Evolutionary conservation across 1,140 invertebrate species (phyloP).

Genomic region (Pseudomyrmex dendroicus): DNA sequence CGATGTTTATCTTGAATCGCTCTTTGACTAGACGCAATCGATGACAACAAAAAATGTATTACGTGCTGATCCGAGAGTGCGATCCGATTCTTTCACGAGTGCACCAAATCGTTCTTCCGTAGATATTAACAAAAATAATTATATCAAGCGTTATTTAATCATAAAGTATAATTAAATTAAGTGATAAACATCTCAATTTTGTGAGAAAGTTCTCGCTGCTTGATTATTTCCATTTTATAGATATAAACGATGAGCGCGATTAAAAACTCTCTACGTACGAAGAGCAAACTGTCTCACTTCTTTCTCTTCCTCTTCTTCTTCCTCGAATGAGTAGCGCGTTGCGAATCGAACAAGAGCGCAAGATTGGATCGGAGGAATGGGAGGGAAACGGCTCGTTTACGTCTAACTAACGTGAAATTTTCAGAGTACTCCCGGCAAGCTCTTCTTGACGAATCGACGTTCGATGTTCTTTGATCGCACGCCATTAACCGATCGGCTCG

Average conservation of each 20-base stretch:
- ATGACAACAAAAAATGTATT: constrained; percentile 43
- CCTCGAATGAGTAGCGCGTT: constrained; percentile 3
- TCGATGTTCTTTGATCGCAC: constrained; percentile 72
- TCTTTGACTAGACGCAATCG: constrained; percentile 49
- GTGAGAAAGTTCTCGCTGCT: not conserved
- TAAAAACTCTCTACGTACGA: constrained; percentile 33
- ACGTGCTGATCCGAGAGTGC: constrained; percentile 45
- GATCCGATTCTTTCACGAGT: constrained; percentile 40
- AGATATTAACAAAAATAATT: too few relatives aligned
- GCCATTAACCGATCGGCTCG: constrained; percentile 62
- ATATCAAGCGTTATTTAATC: too few relatives aligned
- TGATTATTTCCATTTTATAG: not conserved
- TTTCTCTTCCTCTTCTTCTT: constrained; percentile 12
- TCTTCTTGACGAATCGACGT: constrained; percentile 66
- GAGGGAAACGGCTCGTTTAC: constrained; percentile 68
- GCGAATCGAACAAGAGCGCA: constrained; percentile 56
- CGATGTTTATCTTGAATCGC: constrained; percentile 60
- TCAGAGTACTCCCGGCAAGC: constrained; percentile 51
- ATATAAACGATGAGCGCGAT: constrained; percentile 51
- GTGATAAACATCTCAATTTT: not conserved
- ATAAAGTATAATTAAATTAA: not conserved
- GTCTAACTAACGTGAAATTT: constrained; percentile 75
- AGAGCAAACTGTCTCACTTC: constrained; percentile 14
- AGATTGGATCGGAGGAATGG: constrained; percentile 61
- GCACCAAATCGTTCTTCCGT: not conserved